Conservation (phyloP, 2,797 vertebrate species). For the Cottoperca gobio region DNA sequence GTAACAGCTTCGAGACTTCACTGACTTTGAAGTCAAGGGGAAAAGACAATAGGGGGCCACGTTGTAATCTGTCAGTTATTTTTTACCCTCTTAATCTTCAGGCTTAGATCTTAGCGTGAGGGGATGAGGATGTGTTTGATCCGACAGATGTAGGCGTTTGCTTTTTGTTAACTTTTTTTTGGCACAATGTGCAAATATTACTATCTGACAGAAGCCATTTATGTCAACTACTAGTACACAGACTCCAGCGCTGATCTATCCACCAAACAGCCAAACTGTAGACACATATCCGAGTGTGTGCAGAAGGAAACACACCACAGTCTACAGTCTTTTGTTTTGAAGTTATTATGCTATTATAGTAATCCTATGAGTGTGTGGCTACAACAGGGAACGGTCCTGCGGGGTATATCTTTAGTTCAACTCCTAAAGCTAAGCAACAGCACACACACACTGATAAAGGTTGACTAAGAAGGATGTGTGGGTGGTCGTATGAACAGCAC, state of each 20-base stretch:
- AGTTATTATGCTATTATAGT: background rate
- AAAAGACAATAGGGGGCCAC: slow-evolving; percentile 43
- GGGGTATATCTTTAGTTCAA: slow-evolving; percentile 18
- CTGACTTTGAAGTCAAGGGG: slow-evolving; percentile 57
- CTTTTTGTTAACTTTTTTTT: slow-evolving; percentile 17
- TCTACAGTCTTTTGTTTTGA: slow-evolving; percentile 1
- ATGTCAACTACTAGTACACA: background rate
- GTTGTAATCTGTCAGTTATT: slow-evolving; percentile 44
- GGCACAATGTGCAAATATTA: slow-evolving; percentile 11
- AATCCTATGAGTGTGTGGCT: background rate
- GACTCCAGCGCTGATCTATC: slow-evolving; percentile 3
- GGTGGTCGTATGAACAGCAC: background rate
- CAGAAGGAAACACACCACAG: background rate
- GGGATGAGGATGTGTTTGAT: slow-evolving; percentile 17
- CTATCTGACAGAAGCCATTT: slow-evolving; percentile 2
- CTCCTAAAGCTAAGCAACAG: slow-evolving; percentile 6
- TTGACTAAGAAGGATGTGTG: slow-evolving; percentile 1
- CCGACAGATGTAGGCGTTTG: slow-evolving; percentile 23
- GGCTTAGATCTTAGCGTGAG: slow-evolving; percentile 33
- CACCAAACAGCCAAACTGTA: background rate
- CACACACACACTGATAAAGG: background rate
- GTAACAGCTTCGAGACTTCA: slow-evolving; percentile 37
- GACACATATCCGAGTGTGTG: background rate
- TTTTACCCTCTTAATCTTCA: slow-evolving; percentile 33
- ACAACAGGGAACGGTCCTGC: background rate